Evolutionary conservation across 2,888 invertebrate genomes (phyloP), one percentile per base, ranked within the genome.

Genomic region (Scelioninae gen. 2): DNA sequence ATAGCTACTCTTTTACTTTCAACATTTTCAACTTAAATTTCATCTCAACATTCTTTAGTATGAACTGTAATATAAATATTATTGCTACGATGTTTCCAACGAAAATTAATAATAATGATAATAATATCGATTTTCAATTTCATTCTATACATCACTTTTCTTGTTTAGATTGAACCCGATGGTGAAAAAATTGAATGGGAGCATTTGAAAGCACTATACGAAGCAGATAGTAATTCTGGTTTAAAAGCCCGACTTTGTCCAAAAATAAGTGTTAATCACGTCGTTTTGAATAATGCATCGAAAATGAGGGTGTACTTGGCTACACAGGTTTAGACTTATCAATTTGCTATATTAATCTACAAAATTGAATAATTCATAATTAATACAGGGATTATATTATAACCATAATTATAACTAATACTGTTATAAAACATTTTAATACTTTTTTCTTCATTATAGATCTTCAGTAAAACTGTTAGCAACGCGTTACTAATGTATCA

Each of bases 241-340:
- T 16, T n/a, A 2, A 31, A 15, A 48, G 48, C 15, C 16, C 13
- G 31, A 15, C 15, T 48, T 15, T 31, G 48, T n/a, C 48, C 48
- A 6, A 48, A 48, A 48, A 2, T 48, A 6, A 48, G 31, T 10
- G n/a, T 31, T 1, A 31, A 48, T 31, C 48, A 48, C 10, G 16
- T 48, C 9, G 31, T 9, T 16, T 48, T 48, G 31, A 28, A 48
- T 22, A 48, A 15, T 16, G 31, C 48, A 3, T 48, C 28, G 31
- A 48, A 48, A 31, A 48, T 31, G 48, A 48, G 31, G 31, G 48
- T 48, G 9, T 31, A 48, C 16, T 31, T 31, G 9, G 48, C 31
- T 31, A 48, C 48, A 31, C 48, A 48, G 48, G 48, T 48, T 25
- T 28, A 19, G n/a, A n/a, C n/a, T n/a, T n/a, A n/a, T n/a, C n/a